phyloP scores from a whole-genome alignment of 2,113 vertebrate species.

The Ancistrus triradiatus region DNA sequence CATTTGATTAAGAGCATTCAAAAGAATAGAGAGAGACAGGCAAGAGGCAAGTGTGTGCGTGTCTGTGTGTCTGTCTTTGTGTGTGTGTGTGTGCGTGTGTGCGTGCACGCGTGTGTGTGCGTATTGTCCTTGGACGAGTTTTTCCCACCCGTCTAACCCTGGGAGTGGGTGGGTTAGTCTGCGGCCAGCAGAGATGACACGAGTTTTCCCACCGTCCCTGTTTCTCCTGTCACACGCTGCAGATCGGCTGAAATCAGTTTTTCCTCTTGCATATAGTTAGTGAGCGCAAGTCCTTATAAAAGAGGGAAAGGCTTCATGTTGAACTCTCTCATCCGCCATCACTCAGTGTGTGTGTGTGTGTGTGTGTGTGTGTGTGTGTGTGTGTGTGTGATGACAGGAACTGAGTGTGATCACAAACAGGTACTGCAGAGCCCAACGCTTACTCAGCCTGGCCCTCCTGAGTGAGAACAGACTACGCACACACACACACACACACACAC shows the following conservation, averaged over 20 bases:
- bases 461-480: slow-evolving; percentile 47
- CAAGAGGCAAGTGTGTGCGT: slow-evolving; percentile 31
- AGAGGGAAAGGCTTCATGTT: slow-evolving; percentile 3
- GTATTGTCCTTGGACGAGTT: slow-evolving; percentile 53
- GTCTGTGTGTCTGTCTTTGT: slow-evolving; percentile 29
- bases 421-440: slow-evolving; percentile 63
- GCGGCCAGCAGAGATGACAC: slow-evolving; percentile 44
- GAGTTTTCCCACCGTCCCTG: slow-evolving; percentile 48
- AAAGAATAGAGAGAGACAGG: too few species aligned
- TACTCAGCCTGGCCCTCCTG: slow-evolving; percentile 54
- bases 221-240: slow-evolving; percentile 4
- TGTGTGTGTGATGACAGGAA: slow-evolving; percentile 57
- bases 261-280: neutral
- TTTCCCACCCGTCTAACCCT: slow-evolving; percentile 49
- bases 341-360: slow-evolving; percentile 10
- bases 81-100: slow-evolving; percentile 49
- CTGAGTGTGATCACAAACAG: slow-evolving; percentile 68
- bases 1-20: too few species aligned
- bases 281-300: neutral
- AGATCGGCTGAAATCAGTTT: slow-evolving; percentile 14
- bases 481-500: slow-evolving; percentile 22
- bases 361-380: slow-evolving; percentile 43
- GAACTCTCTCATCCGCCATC: neutral
- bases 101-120: slow-evolving; percentile 35
- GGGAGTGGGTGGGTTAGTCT: slow-evolving; percentile 47